Evolutionary conservation across 2,888 invertebrate genomes (phyloP), one percentile per base, ranked within the genome.

Genomic region (Hemicrepidius hirtus): DNA sequence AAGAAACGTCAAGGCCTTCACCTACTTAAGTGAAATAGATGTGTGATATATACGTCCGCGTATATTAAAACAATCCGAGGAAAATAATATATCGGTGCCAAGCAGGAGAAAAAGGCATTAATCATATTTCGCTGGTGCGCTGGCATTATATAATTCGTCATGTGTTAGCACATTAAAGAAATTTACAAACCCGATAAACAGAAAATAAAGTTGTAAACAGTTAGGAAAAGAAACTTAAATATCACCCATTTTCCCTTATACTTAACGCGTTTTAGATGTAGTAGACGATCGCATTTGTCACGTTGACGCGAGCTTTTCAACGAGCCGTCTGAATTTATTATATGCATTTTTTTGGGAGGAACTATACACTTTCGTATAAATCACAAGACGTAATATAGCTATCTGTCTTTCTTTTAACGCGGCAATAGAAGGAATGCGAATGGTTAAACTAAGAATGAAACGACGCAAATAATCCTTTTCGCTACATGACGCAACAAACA

Each of bases 381-480:
- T 63, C 63, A 63, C 63, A 46, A 28, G 46, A 46, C 63, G 63
- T 63, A 63, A 63, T 63, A 63, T 41, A 63, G 63, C 63, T 63
- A 63, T 63, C 63, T 63, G 63, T 63, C 63, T 63, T 63, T 65
- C 53, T 65, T 65, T 65, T 65, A 65, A 24, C 28, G 12, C 40
- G 37, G 49, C 46, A 64, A 63, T 46, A 63, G 50, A 65, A 55
- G 63, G 63, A 63, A 63, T 63, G 63, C 63, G 63, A 63, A 63
- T 21, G 49, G 63, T 13, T 63, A 63, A 35, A 20, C 21, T 50
- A 13, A 20, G 13, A 46, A 59, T 20, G 67, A 46, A 67, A 67
- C 67, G 57, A 35, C 37, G 59, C 67, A 44, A 59, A 59, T 67
- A 57, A 67, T 67, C 46, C 57, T 57, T 57, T 57, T 20, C 59